Percentiles rank a stretch among this genome's conserved stretches.
These are phyloP conservation scores for Adelphocoris suturalis DNA, from an alignment of 2,888 invertebrate species.

Conservation along the genomic window DNA sequence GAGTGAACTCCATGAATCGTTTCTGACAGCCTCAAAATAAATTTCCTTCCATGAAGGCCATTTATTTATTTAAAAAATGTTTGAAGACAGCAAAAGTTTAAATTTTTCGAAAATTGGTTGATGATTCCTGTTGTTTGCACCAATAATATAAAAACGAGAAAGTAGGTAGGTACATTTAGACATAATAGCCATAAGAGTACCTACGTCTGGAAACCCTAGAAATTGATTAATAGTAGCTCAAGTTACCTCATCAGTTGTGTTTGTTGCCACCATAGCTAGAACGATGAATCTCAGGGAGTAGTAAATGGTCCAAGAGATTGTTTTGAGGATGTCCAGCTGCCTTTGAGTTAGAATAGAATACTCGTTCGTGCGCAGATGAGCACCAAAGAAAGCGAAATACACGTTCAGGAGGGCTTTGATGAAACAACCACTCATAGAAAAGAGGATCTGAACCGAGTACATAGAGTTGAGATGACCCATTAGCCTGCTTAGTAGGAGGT, in stretches of 20 bases:
- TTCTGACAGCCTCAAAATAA: no score
- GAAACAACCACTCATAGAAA: slow-evolving; percentile 71
- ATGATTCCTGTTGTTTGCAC: no score
- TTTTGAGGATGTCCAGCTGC: slow-evolving; percentile 38
- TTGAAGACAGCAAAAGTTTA: no score
- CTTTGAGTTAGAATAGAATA: background rate
- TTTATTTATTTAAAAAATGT: no score
- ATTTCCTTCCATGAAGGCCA: no score
- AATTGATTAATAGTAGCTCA: no score
- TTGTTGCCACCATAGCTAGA: slow-evolving; percentile 53
- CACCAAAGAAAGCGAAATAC: slow-evolving; percentile 70
- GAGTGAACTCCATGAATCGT: no score
- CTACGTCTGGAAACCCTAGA: no score
- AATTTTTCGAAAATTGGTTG: no score
- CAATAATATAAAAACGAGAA: no score
- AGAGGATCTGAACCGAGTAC: slow-evolving; percentile 70
- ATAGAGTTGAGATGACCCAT: slow-evolving; percentile 43
- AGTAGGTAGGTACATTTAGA: no score
- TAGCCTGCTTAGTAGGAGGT: slow-evolving; percentile 17
- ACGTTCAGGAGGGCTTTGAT: slow-evolving; percentile 73
- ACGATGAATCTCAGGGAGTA: slow-evolving; percentile 58
- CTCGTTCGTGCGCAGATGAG: background rate
- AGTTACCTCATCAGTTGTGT: slow-evolving; percentile 63
- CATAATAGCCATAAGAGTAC: no score
- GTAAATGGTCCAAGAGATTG: slow-evolving; percentile 61